phyloP scores from a whole-genome alignment of 2,888 invertebrate genomes.

The Catocala nupta region DNA sequence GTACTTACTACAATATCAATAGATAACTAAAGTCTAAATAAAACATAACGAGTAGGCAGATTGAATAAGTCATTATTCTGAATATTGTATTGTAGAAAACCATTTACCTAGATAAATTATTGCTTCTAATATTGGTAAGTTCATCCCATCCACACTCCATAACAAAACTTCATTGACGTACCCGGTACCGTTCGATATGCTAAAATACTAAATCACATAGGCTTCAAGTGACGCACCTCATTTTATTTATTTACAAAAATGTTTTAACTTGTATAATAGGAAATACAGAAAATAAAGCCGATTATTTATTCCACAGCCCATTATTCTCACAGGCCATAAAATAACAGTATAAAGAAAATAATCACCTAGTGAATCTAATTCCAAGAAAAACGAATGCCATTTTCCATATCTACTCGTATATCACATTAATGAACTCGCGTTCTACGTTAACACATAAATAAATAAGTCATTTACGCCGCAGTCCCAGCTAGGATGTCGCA shows the following conservation, averaged over 20 bases:
- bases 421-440: slow-evolving; percentile 26
- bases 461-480: slow-evolving; percentile 45
- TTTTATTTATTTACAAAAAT: slow-evolving; percentile 47
- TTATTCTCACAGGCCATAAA: slow-evolving; percentile 18
- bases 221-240: slow-evolving; percentile 58
- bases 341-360: slow-evolving; percentile 14
- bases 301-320: slow-evolving; percentile 36
- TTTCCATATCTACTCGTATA: slow-evolving; percentile 19
- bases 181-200: slow-evolving; percentile 67
- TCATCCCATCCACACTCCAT: slow-evolving; percentile 65
- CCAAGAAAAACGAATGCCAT: slow-evolving; percentile 19
- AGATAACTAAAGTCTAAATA: slow-evolving; percentile 31
- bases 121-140: slow-evolving; percentile 57
- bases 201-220: slow-evolving; percentile 72
- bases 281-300: slow-evolving; percentile 26
- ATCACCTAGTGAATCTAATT: slow-evolving; percentile 28
- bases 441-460: slow-evolving; percentile 32
- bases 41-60: slow-evolving; percentile 25
- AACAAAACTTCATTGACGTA: slow-evolving; percentile 53
- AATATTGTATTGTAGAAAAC: slow-evolving; percentile 35
- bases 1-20: slow-evolving; percentile 58
- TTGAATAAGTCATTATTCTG: slow-evolving; percentile 34
- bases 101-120: slow-evolving; percentile 38
- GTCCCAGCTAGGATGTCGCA: slow-evolving; percentile 10
- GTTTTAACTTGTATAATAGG: slow-evolving; percentile 21